Base-by-base conservation (phyloP, 2,113 vertebrate species). In the Megaleporinus macrocephalus region DNA sequence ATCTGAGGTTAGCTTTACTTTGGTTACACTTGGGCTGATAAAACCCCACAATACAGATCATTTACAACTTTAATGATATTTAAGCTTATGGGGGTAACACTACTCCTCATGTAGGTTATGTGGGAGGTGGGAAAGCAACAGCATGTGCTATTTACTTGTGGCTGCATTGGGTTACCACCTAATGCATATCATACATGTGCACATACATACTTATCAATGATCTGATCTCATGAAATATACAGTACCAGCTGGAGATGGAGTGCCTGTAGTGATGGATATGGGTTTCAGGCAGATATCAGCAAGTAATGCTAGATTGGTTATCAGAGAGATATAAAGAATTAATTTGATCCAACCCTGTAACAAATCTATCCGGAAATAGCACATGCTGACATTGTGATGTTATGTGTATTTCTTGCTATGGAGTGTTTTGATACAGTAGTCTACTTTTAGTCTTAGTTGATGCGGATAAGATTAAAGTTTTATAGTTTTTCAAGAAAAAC, bases 1-100 rank as follows among this genome's bases (percentile, higher is more conserved):
- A 82, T 75, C 51, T 70, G 20, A 41, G 74, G 62, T 81, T 68
- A 66, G 49, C 61, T 81, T 81, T 59, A 57, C 63, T 73, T 82
- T 15, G 41, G 62, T 49, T 82, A 59, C 53, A 20, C 47, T 73
- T 30, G 66, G 78, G 55, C 70, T 30, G 49, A 53, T 29, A 26
- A n/a, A 44, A 61, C 59, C 55, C 5, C 70, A 29, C 61, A 71
- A 41, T 36, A 24, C 63, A 29, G 22, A 47, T 79, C 0, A 79
- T 72, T 61, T 29, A 49, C 59, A 61, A 22, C 26, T 71, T 71
- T 61, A 79, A 79, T 61, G 18, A n/a, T 61, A 71, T 47, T 30
- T 29, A 70, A 71, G 16, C 55, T 61, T 30, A 62, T 27, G 33
- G 57, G 15, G 7, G 68, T 44, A 41, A 41, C 69, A 14, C 57